Percentiles rank a stretch among this genome's conserved stretches.
Conservation (phyloP, 2,797 vertebrate genomes). For the Odontamblyopus rebecca region DNA sequence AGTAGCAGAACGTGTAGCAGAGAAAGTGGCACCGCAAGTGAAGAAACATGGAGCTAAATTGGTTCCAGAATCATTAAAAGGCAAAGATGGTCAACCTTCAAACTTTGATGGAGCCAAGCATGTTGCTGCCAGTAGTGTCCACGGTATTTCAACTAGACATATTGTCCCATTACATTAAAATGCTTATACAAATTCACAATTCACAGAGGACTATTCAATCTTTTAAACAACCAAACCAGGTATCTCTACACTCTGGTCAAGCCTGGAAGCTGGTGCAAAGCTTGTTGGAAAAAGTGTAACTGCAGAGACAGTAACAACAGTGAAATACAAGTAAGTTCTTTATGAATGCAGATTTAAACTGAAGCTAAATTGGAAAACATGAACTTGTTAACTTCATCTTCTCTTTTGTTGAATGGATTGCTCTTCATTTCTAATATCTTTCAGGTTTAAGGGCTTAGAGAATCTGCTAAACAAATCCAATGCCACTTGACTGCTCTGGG, state of each 20-base stretch:
- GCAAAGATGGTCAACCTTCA: constrained; percentile 82
- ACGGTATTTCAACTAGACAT: constrained; percentile 74
- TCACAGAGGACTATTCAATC: not conserved
- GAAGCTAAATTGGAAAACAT: not conserved
- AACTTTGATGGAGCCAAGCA: constrained; percentile 86
- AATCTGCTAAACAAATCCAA: constrained; percentile 66
- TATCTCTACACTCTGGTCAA: constrained; percentile 89
- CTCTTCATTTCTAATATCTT: constrained; percentile 55
- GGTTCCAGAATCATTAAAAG: constrained; percentile 89
- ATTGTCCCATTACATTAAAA: not conserved
- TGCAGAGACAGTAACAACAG: constrained; percentile 88
- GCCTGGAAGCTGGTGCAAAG: constrained; percentile 90
- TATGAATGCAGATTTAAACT: not conserved
- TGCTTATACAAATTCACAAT: not conserved
- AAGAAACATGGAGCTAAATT: constrained; percentile 93
- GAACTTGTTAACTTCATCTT: constrained; percentile 30
- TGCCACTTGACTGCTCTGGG: constrained; percentile 58
- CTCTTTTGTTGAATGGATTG: constrained; percentile 54
- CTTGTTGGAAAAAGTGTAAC: constrained; percentile 88
- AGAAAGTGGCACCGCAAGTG: constrained; percentile 88
- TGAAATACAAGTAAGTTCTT: constrained; percentile 90
- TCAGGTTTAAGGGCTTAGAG: constrained; percentile 79
- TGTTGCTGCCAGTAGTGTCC: constrained; percentile 87
- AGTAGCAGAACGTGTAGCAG: constrained; percentile 85
- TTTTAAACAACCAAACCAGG: constrained; percentile 68